phyloP scores from a whole-genome alignment of 1,140 invertebrate genomes.

The Babylonia areolata region DNA sequence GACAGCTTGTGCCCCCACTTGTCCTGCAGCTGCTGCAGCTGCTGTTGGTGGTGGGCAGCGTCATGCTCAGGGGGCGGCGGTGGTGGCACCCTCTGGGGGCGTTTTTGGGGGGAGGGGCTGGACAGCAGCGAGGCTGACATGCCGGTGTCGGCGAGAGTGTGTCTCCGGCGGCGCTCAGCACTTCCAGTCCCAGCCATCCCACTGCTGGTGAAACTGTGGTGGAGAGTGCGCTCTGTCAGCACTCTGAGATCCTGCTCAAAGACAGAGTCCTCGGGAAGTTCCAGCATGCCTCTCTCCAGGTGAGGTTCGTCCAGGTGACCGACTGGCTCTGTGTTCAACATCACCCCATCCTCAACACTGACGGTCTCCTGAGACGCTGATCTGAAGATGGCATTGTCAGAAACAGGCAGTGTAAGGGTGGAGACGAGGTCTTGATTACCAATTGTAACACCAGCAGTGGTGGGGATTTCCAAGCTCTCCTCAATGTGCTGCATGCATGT shows the following conservation, averaged over 20 bases:
- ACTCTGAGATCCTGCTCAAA: slow-evolving; percentile 2
- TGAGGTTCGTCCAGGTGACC: background rate
- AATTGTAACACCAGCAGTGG: background rate
- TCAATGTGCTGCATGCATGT: background rate
- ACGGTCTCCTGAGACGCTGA: background rate
- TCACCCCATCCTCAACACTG: background rate
- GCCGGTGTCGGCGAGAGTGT: slow-evolving; percentile 12
- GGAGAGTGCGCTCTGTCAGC: background rate
- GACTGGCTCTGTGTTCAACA: background rate
- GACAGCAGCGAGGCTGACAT: background rate
- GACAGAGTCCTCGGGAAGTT: background rate
- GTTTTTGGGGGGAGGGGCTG: slow-evolving; percentile 4
- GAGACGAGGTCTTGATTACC: background rate
- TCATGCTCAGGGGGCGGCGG: background rate
- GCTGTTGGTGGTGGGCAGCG: background rate
- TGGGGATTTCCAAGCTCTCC: background rate
- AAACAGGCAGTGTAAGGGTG: background rate
- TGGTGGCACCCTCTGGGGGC: background rate
- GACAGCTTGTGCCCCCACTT: slow-evolving; percentile 1
- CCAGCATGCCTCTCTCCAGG: background rate
- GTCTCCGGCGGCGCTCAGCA: slow-evolving; percentile 3
- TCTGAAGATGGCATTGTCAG: background rate
- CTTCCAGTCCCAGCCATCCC: no score
- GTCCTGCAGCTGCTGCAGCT: slow-evolving; percentile 22
- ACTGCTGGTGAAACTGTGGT: background rate